Evolutionary conservation across 2,113 vertebrate species (phyloP).

Genomic region (Benthochromis sp.): DNA sequence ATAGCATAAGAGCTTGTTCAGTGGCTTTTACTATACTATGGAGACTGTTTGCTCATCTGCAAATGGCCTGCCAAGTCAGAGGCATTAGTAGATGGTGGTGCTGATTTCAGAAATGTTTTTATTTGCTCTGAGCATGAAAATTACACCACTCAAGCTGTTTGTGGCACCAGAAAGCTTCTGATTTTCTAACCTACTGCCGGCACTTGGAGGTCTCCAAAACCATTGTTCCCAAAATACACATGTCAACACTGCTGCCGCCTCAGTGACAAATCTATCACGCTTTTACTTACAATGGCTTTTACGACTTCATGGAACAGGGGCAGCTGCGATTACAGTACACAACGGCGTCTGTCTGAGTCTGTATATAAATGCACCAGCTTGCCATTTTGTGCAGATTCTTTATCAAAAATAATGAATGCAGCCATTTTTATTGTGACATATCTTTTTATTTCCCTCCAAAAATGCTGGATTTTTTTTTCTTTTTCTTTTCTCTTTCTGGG

Average conservation of each 20-base stretch:
- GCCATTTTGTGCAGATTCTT: conserved; percentile 7
- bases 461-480: not conserved
- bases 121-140: conserved; percentile 51
- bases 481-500: not conserved
- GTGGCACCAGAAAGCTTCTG: conserved; percentile 19
- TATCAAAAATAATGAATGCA: conserved; percentile 22
- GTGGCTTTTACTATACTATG: conserved; percentile 25
- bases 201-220: conserved; percentile 39
- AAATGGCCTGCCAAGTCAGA: conserved; percentile 41
- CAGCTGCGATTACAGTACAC: not conserved
- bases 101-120: conserved; percentile 41
- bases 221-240: conserved; percentile 38
- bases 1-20: conserved; percentile 5
- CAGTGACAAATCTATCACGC: conserved; percentile 1
- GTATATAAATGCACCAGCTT: not conserved
- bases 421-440: not conserved
- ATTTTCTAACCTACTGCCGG: conserved; percentile 36
- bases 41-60: conserved; percentile 39
- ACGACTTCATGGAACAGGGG: not conserved
- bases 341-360: not conserved
- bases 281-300: conserved; percentile 8
- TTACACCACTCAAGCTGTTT: conserved; percentile 57
- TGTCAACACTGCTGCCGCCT: not conserved
- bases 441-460: not conserved
- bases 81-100: conserved; percentile 41